Evolutionary conservation across 2,113 vertebrate genomes (phyloP), one percentile per base, ranked within the genome.

Genomic region (Rhagologus leucostigma): DNA sequence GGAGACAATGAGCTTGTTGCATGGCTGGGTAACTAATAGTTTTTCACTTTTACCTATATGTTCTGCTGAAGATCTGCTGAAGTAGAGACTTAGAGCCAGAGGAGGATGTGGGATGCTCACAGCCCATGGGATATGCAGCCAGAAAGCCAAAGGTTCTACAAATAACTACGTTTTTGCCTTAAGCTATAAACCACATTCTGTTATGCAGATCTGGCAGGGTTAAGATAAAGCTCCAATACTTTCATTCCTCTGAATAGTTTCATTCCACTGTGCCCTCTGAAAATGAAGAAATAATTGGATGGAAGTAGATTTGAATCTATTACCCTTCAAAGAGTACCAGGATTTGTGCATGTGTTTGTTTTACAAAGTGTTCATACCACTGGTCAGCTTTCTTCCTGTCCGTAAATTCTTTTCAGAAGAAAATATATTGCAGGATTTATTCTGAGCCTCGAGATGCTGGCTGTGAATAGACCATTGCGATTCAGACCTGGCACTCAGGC

Each of bases 281-380:
- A 96, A 96, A 95, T 96, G 69, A 95, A 78, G 77, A 94, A 97
- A 97, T 95, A 95, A 89, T 82, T 94, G 73, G 42, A 59, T 95
- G 47, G 73, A 81, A 84, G 17, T 44, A 52, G 60, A 63, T 78
- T 70, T 92, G 47, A 89, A 89, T 84, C 49, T 37, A 21, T 86
- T 67, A 47, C 21, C 30, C 44, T 89, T 75, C 0, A 0, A 81
- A 71, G 35, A 81, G 29, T 27, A 87, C 9, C 62, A 64, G 77
- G 79, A 95, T 96, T 89, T 96, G 69, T 78, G 76, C 30, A 13
- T 91, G 23, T 93, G 73, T 95, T 90, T 95, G 47, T 89, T 94
- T 94, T 84, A 41, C 80, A 63, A 8, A 23, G 60, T 77, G 56
- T 65, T 81, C 83, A 81, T 89, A 59, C 35, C 55, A 24, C 76